These are phyloP conservation scores for Arvicanthis niloticus DNA, from an alignment of 2,113 vertebrate species.

Conservation along the genomic window DNA sequence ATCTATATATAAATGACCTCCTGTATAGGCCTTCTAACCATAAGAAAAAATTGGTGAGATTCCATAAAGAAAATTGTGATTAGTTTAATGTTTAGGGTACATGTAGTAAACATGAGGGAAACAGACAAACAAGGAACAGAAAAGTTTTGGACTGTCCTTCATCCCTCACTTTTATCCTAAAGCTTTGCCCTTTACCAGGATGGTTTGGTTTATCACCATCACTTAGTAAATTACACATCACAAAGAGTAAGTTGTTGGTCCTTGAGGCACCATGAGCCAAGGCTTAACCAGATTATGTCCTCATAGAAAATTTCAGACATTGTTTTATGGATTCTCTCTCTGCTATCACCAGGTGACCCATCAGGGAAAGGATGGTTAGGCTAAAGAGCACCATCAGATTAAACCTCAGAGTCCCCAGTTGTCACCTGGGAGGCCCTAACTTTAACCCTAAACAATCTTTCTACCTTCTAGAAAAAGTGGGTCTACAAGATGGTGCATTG, in stretches of 20 bases:
- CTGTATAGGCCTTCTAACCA: neutral
- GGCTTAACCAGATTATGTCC: neutral
- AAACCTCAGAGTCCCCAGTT: neutral
- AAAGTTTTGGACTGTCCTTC: neutral
- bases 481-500: neutral
- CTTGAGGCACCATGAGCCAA: neutral
- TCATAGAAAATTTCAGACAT: conserved; percentile 29
- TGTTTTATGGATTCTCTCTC: neutral
- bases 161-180: too few species aligned
- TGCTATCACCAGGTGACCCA: neutral
- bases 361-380: neutral
- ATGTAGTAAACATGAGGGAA: neutral
- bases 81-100: neutral
- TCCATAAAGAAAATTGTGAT: neutral
- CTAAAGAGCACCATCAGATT: neutral
- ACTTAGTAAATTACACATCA: neutral
- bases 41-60: neutral
- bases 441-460: neutral
- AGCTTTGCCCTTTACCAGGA: neutral
- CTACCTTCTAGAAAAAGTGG: neutral
- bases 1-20: conserved; percentile 10
- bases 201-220: neutral
- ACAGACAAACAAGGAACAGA: neutral
- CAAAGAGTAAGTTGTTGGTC: neutral
- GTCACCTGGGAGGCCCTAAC: neutral